phyloP scores from a whole-genome alignment of 2,797 vertebrate genomes.

The Echiichthys vipera region DNA sequence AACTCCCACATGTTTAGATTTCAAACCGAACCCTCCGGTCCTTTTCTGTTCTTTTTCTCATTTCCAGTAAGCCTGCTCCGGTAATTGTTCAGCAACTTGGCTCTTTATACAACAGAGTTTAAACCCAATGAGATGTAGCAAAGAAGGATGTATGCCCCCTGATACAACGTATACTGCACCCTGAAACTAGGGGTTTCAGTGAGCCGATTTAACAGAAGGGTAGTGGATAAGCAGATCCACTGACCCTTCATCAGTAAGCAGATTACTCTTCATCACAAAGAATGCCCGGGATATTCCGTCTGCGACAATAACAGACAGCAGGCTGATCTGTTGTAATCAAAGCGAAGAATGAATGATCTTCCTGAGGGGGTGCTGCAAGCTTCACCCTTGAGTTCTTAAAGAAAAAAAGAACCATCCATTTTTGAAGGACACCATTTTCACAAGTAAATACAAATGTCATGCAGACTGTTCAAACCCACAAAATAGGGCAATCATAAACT shows the following conservation, averaged over 20 bases:
- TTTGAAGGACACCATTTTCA: not conserved
- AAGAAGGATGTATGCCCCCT: not conserved
- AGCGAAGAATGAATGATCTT: slow-evolving; percentile 20
- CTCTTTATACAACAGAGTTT: not conserved
- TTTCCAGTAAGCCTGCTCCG: slow-evolving; percentile 64
- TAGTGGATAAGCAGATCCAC: slow-evolving; percentile 69
- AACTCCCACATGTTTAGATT: slow-evolving; percentile 39
- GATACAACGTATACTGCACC: slow-evolving; percentile 23
- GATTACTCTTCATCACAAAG: slow-evolving; percentile 78
- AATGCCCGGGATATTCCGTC: slow-evolving; percentile 54
- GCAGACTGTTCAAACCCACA: not conserved
- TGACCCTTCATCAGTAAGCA: slow-evolving; percentile 74
- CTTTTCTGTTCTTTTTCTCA: slow-evolving; percentile 33
- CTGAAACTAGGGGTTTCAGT: slow-evolving; percentile 63
- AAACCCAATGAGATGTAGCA: not conserved
- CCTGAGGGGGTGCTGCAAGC: not conserved
- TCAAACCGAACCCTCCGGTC: slow-evolving; percentile 30
- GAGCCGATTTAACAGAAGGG: slow-evolving; percentile 75
- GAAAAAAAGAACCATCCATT: not conserved
- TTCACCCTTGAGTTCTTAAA: not conserved
- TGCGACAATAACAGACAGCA: slow-evolving; percentile 42
- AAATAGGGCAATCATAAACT: not conserved
- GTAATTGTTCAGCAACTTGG: slow-evolving; percentile 7
- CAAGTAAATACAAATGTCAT: not conserved
- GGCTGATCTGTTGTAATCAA: slow-evolving; percentile 53